Evolutionary conservation across 2,113 vertebrate genomes (phyloP), one percentile per base, ranked within the genome.

Genomic region (Condylura cristata): DNA sequence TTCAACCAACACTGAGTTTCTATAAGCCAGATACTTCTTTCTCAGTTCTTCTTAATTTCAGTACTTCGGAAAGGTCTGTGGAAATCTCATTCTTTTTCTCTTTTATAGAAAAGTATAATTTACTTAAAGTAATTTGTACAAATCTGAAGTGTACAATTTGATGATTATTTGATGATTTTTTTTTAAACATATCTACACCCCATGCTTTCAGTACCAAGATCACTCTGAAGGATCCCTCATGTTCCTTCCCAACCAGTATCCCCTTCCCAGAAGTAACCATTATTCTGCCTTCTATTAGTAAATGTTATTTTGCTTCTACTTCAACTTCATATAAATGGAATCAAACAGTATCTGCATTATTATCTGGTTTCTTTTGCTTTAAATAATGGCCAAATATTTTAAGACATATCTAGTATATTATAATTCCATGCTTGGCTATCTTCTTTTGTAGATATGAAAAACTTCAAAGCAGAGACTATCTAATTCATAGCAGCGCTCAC

Each of bases 31-130:
- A 60, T 75, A 37, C 39, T 74, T 48, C 68, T 70, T 89, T 85
- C 22, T 44, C 20, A 68, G 86, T 92, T 90, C 72, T 84, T 89
- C 90, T 92, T 89, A 46, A 93, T 72, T 81, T 88, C 32, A 66
- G 32, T 51, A 80, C 32, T 74, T 85, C 87, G 46, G 14, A 8
- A 65, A 80, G 34, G 34, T 71, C 39, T 74, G 24, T 71, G 79
- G 39, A 82, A 96, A 86, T 68, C 24, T 75, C 58, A 61, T 82
- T 76, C 20, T 83, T 86, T 91, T 80, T n/a, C 91, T 90, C 91
- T 90, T 93, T 86, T 39, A 66, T 48, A 70, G 16, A 70, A 20
- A 96, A 24, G 28, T 58, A 53, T 37, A 90, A 85, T 32, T 78
- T 90, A 84, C n/a, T 37, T 68, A 82, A 94, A 89, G 13, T 71